Evolutionary conservation across 1,140 invertebrate species (phyloP).

Genomic region (Megathymus violae): DNA sequence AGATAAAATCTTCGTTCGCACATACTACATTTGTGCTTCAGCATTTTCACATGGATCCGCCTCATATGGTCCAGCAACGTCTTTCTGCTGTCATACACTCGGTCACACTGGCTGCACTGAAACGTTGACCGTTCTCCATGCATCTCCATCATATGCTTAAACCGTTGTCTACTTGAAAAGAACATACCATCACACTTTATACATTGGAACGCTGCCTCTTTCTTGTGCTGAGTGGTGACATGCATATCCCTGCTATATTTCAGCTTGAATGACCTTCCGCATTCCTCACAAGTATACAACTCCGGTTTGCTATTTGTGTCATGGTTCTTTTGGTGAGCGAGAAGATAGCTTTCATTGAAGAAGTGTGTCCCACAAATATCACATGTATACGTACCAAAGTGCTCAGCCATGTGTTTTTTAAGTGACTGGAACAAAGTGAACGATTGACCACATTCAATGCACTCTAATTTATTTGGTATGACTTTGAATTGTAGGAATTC

Average conservation of each 20-base stretch:
- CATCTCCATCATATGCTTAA: constrained; percentile 55
- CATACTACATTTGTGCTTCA: constrained; percentile 56
- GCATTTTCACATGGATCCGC: constrained; percentile 64
- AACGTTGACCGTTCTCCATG: constrained; percentile 56
- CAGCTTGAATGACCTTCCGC: constrained; percentile 49
- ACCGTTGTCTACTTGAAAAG: constrained; percentile 50
- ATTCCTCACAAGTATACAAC: constrained; percentile 46
- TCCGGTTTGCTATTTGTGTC: constrained; percentile 37
- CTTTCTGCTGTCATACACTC: constrained; percentile 64
- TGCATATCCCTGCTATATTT: constrained; percentile 58
- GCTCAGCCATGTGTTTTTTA: constrained; percentile 63
- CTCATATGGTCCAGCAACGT: constrained; percentile 66
- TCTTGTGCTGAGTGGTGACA: constrained; percentile 43
- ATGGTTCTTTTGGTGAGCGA: constrained; percentile 46
- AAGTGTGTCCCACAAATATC: constrained; percentile 58
- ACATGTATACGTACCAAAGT: constrained; percentile 64
- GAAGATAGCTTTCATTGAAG: constrained; percentile 52
- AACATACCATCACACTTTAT: constrained; percentile 58
- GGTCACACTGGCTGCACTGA: constrained; percentile 65
- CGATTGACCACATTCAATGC: constrained; percentile 47
- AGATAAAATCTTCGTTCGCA: constrained; percentile 61
- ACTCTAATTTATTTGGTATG: constrained; percentile 50
- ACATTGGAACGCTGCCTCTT: constrained; percentile 53
- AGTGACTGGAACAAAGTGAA: constrained; percentile 56
- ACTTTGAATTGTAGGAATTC: constrained; percentile 44